phyloP scores from a whole-genome alignment of 2,113 vertebrate species.

The Dicaeum eximium region DNA sequence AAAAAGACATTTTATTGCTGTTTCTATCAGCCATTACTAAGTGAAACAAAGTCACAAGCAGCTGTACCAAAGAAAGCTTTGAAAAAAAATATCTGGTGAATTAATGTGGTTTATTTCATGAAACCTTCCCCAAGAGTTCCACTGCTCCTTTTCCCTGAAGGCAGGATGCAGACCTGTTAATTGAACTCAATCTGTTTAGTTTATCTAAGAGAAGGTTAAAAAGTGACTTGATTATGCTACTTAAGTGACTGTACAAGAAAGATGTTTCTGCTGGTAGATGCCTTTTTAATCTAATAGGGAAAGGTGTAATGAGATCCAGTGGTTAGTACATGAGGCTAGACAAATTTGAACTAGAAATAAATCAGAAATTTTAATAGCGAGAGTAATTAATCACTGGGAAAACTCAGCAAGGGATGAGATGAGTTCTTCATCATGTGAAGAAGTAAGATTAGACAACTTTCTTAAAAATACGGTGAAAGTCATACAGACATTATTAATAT shows the following conservation, averaged over 20 bases:
- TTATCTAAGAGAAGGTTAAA: not conserved
- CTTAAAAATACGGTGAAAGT: not conserved
- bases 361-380: not conserved
- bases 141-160: not conserved
- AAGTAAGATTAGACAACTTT: not conserved
- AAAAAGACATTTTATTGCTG: not conserved
- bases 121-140: not conserved
- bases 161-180: not conserved
- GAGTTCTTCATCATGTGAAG: not conserved
- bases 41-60: not conserved
- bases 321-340: not conserved
- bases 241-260: not conserved
- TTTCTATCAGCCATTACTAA: not conserved
- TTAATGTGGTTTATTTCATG: not conserved
- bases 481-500: not conserved
- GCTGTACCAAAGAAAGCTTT: not conserved
- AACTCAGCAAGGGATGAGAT: not conserved
- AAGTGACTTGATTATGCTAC: not conserved
- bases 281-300: not conserved
- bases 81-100: not conserved
- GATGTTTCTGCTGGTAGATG: not conserved
- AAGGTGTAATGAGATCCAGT: not conserved
- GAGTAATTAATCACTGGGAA: not conserved
- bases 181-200: not conserved
- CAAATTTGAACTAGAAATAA: slow-evolving; percentile 8